These are phyloP conservation scores for Meteorus cinctellus DNA, from an alignment of 2,888 invertebrate genomes.

Conservation along the genomic window DNA sequence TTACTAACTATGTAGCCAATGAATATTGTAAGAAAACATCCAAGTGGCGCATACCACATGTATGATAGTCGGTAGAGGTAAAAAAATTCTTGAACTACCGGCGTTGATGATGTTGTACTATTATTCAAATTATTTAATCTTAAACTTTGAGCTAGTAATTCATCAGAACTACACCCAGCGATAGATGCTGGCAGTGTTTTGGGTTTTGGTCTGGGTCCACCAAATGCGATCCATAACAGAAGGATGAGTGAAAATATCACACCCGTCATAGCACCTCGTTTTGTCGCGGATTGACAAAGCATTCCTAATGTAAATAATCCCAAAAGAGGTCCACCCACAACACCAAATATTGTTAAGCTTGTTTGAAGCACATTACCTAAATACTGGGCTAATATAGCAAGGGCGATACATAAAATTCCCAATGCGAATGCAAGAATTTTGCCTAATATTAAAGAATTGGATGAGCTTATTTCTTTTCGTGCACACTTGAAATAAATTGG, in stretches of 20 bases:
- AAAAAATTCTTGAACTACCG: conserved; percentile 54
- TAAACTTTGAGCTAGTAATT: not conserved
- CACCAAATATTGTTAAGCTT: conserved; percentile 89
- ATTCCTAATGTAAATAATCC: conserved; percentile 91
- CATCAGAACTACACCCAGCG: conserved; percentile 75
- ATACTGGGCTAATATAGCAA: conserved; percentile 88
- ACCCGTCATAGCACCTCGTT: conserved; percentile 82
- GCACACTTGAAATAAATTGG: conserved; percentile 57
- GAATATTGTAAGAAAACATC: conserved; percentile 81
- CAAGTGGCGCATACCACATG: conserved; percentile 91
- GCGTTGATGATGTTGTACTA: not conserved
- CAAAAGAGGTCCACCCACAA: conserved; percentile 90
- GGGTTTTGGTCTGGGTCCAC: conserved; percentile 81
- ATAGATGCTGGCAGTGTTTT: conserved; percentile 76
- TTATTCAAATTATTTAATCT: not conserved
- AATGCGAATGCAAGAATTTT: conserved; percentile 83
- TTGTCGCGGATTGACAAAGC: conserved; percentile 83
- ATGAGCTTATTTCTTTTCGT: conserved; percentile 56
- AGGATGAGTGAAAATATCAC: conserved; percentile 79
- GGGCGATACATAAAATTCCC: conserved; percentile 84
- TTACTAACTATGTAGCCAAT: conserved; percentile 79
- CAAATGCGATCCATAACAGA: conserved; percentile 90
- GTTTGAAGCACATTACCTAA: conserved; percentile 90
- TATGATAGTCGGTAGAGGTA: conserved; percentile 75
- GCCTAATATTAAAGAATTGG: conserved; percentile 56